phyloP scores from a whole-genome alignment of 1,140 invertebrate genomes.

The Lucilia cuprina region DNA sequence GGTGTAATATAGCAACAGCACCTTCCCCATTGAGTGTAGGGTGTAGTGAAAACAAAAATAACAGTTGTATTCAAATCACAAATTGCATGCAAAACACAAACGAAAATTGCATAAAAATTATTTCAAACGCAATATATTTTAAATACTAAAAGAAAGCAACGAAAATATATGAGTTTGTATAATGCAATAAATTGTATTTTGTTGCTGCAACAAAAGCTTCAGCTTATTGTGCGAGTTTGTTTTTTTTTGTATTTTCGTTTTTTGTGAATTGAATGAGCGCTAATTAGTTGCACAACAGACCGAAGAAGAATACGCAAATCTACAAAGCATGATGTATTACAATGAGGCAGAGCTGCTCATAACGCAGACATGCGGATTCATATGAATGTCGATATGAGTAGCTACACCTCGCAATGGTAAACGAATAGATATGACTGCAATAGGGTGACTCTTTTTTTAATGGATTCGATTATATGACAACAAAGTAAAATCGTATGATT shows the following conservation, averaged over 20 bases:
- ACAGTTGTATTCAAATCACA: background rate
- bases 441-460: no score
- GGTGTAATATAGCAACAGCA: no score
- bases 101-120: background rate
- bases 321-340: conserved; percentile 4
- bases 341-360: background rate
- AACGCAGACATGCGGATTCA: no score
- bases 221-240: background rate
- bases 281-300: conserved; percentile 17
- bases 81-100: conserved; percentile 9
- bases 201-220: background rate
- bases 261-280: conserved; percentile 1
- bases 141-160: background rate
- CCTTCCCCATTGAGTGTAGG: background rate
- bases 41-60: background rate
- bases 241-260: background rate
- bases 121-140: background rate
- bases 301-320: conserved; percentile 17
- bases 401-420: no score
- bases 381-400: no score
- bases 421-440: no score
- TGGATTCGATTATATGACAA: no score
- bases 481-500: no score
- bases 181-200: background rate
- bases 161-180: background rate